Evolutionary conservation across 2,797 vertebrate species (phyloP).

Genomic region (Enteromius treurensis): DNA sequence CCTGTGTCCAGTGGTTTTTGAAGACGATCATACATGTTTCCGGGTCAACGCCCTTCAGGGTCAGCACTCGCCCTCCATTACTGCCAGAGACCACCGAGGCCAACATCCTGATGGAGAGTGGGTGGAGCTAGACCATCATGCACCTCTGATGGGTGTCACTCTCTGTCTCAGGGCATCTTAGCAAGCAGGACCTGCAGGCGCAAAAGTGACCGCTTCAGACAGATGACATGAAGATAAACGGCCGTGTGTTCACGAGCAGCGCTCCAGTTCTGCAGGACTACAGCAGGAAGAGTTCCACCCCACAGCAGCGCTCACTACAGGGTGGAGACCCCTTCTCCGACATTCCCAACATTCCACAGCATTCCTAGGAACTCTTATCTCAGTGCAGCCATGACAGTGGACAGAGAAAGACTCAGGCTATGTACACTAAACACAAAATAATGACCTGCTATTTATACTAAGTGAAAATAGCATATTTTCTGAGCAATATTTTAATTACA

Average conservation of each 20-base stretch:
- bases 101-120: constrained; percentile 75
- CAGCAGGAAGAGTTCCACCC: constrained; percentile 31
- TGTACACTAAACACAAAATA: no score
- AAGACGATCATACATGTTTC: constrained; percentile 98
- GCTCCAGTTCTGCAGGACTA: background rate
- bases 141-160: background rate
- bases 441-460: no score
- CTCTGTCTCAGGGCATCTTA: background rate
- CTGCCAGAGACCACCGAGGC: constrained; percentile 81
- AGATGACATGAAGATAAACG: background rate
- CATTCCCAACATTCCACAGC: constrained; percentile 58
- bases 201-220: background rate
- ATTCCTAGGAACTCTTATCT: constrained; percentile 45
- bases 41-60: constrained; percentile 89
- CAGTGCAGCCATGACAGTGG: constrained; percentile 1
- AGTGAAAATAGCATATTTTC: no score
- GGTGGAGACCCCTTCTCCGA: constrained; percentile 52
- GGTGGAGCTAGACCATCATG: constrained; percentile 61
- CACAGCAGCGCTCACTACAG: background rate
- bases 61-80: constrained; percentile 80
- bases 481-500: no score
- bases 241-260: background rate
- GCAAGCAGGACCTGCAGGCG: background rate
- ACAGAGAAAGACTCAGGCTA: background rate
- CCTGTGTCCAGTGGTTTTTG: constrained; percentile 96